Base-by-base conservation (phyloP, 2,113 vertebrate species). In the Equus quagga region DNA sequence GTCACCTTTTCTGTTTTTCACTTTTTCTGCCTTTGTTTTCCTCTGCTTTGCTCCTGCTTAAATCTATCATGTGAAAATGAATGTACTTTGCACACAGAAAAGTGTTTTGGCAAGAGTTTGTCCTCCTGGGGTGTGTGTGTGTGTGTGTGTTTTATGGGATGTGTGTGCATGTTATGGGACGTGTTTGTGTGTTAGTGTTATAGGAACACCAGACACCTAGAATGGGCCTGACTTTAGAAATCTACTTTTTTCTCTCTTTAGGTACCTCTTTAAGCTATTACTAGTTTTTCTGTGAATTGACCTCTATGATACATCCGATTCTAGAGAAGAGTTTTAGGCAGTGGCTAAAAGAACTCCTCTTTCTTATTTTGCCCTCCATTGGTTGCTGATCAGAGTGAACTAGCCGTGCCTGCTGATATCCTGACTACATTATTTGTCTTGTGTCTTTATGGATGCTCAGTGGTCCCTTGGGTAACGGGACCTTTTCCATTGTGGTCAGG, bases 391-490 rank as follows among this genome's bases (percentile, higher is more conserved):
- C 19, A 41, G 80, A 64, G 44, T 0, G 1, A 17, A 1, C 15
- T 12, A 36, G 44, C 44, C 5, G 0, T 11, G 36, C 26, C 0
- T 11, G 44, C 56, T 10, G 81, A 28, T 8, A 1, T 56, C n/a
- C 31, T 31, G 18, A 51, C 54, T 33, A 0, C 2, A 1, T 13
- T 9, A 2, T 8, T 17, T 23, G 6, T 44, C 12, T 44, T 28
- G 28, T 54, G 58, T n/a, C 41, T 73, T 75, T 28, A 13, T 21
- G 51, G 67, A 23, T 0, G 23, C 58, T 64, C 8, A 1, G 36
- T 13, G 3, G 44, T 70, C 23, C 54, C 46, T 54, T 6, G 1
- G 54, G 21, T 15, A 8, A 62, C 46, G 46, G 64, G 60, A 54
- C 51, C 84, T 33, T 83, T 86, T 31, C 31, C 51, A 21, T 0